Evolutionary conservation across 2,888 invertebrate species (phyloP).

Genomic region (Lumbricus terrestris): DNA sequence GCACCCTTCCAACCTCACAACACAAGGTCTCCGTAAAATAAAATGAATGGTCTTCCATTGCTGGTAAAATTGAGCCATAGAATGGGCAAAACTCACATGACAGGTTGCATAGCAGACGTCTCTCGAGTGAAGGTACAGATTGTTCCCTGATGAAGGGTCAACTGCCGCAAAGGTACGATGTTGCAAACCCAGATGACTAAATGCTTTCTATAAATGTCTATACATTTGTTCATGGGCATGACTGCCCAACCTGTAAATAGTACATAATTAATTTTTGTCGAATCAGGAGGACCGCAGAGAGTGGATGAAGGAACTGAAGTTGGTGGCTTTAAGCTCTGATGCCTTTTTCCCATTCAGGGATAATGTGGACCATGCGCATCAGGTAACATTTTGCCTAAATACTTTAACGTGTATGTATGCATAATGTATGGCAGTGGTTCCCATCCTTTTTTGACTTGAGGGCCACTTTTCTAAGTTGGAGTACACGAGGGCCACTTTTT

Average conservation of each 20-base stretch:
- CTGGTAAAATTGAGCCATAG: too few species aligned
- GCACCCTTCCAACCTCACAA: too few species aligned
- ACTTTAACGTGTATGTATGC: background rate
- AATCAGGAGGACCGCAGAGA: constrained; percentile 54
- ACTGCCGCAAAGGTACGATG: too few species aligned
- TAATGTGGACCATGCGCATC: constrained; percentile 86
- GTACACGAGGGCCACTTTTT: too few species aligned
- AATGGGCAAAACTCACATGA: too few species aligned
- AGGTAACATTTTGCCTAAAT: constrained; percentile 66
- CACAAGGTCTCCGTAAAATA: too few species aligned
- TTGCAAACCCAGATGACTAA: background rate
- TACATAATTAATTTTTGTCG: background rate
- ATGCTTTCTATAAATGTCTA: background rate
- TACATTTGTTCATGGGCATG: background rate
- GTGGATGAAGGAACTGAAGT: constrained; percentile 65
- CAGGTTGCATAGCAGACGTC: too few species aligned
- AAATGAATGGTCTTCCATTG: too few species aligned
- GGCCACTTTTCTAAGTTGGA: too few species aligned
- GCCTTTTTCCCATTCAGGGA: constrained; percentile 99
- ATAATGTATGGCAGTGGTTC: background rate
- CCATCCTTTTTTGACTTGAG: too few species aligned
- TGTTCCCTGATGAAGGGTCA: too few species aligned
- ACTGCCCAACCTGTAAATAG: background rate
- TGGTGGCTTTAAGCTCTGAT: constrained; percentile 84
- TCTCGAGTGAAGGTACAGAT: too few species aligned